These are phyloP conservation scores for Trichechus manatus DNA, from an alignment of 2,113 vertebrate species.

Conservation along the genomic window DNA sequence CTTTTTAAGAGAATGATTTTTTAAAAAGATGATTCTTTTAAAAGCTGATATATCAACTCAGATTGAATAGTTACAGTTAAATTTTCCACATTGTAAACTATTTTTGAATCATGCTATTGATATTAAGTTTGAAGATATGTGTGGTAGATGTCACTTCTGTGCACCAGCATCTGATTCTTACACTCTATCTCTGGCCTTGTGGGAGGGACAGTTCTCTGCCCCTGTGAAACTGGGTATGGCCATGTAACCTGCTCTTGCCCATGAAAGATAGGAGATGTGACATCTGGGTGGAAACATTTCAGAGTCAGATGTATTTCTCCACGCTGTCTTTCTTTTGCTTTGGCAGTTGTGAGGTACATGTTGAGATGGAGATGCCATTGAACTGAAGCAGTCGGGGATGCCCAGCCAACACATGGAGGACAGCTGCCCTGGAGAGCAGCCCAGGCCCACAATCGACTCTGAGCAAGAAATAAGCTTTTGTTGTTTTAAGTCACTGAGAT, in stretches of 20 bases:
- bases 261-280: not conserved
- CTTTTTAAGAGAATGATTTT: too few relatives aligned
- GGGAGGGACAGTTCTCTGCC: not conserved
- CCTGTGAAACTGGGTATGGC: not conserved
- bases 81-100: constrained; percentile 34
- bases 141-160: not conserved
- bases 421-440: constrained; percentile 57
- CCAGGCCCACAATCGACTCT: not conserved
- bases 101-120: not conserved
- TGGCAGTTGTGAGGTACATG: not conserved
- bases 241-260: not conserved
- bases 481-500: not conserved
- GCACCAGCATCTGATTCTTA: not conserved
- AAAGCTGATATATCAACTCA: not conserved
- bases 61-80: constrained; percentile 13
- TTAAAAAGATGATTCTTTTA: too few relatives aligned
- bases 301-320: not conserved
- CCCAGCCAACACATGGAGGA: constrained; percentile 42
- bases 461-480: not conserved
- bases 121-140: not conserved
- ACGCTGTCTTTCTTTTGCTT: not conserved
- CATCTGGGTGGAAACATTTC: not conserved
- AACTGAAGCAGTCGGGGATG: not conserved
- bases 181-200: not conserved
- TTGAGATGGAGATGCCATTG: not conserved